phyloP scores from a whole-genome alignment of 2,113 vertebrate species.

The Pungitius pungitius region DNA sequence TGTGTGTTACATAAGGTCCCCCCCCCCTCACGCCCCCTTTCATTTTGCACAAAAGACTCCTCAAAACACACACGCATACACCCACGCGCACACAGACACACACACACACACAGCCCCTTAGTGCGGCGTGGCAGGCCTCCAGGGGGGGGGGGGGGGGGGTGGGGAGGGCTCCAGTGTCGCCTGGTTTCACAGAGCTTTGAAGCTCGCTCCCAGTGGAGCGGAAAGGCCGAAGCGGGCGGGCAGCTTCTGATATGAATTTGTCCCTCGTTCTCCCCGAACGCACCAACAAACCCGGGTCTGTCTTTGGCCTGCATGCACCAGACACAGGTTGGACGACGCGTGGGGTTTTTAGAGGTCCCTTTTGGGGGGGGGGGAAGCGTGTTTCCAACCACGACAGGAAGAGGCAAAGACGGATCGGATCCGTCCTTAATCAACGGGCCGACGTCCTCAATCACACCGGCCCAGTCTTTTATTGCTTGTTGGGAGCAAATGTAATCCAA shows the following conservation, averaged over 20 bases:
- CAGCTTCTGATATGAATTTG: conserved; percentile 67
- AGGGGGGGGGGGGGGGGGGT: conserved; percentile 57
- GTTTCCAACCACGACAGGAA: neutral
- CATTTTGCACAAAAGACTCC: conserved; percentile 64
- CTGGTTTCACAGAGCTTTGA: conserved; percentile 74
- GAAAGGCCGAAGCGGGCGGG: conserved; percentile 48
- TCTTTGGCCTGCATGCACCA: too few relatives aligned
- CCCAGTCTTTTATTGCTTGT: neutral
- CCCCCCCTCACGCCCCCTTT: conserved; percentile 1
- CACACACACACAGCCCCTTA: conserved; percentile 54
- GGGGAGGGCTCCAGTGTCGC: conserved; percentile 67
- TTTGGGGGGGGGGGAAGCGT: too few relatives aligned
- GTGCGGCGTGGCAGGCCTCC: conserved; percentile 65
- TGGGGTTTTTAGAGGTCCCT: too few relatives aligned
- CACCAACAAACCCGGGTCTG: too few relatives aligned
- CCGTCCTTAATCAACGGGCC: neutral
- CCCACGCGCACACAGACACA: conserved; percentile 39
- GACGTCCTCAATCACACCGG: neutral
- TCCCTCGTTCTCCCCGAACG: conserved; percentile 56
- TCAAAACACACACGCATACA: conserved; percentile 40
- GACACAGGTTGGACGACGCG: too few relatives aligned
- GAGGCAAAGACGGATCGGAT: neutral
- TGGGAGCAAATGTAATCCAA: neutral
- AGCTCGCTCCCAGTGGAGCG: conserved; percentile 61
- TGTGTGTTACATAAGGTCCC: conserved; percentile 66